Conservation (phyloP, 2,113 vertebrate genomes). For the Ceuthmochares aereus region DNA sequence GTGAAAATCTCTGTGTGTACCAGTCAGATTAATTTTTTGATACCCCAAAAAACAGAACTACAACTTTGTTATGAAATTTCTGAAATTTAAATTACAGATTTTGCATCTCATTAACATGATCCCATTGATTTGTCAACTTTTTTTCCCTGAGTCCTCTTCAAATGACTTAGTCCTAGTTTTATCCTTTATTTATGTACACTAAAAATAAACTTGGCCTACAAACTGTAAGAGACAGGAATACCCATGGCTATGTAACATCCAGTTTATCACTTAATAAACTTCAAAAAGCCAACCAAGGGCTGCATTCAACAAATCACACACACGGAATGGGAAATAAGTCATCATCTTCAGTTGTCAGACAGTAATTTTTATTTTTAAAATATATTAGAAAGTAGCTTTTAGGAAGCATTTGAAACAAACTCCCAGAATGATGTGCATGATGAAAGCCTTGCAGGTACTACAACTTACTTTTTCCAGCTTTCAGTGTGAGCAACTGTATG, state of each 20-base stretch:
- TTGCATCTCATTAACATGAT: neutral
- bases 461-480: neutral
- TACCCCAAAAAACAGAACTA: neutral
- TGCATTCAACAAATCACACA: neutral
- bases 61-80: neutral
- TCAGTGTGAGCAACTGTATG: neutral
- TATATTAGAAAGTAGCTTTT: neutral
- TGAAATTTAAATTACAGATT: neutral
- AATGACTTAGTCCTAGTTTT: neutral
- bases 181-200: neutral
- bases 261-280: neutral
- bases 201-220: neutral
- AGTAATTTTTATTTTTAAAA: neutral
- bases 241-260: neutral
- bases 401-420: neutral
- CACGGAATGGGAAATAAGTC: neutral
- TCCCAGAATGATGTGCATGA: neutral
- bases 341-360: neutral
- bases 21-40: neutral
- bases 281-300: neutral
- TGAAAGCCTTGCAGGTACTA: neutral
- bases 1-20: neutral
- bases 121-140: neutral
- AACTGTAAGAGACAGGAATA: neutral
- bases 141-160: neutral